Conservation (phyloP, 2,888 invertebrate genomes). For the Athrips mouffetella region DNA sequence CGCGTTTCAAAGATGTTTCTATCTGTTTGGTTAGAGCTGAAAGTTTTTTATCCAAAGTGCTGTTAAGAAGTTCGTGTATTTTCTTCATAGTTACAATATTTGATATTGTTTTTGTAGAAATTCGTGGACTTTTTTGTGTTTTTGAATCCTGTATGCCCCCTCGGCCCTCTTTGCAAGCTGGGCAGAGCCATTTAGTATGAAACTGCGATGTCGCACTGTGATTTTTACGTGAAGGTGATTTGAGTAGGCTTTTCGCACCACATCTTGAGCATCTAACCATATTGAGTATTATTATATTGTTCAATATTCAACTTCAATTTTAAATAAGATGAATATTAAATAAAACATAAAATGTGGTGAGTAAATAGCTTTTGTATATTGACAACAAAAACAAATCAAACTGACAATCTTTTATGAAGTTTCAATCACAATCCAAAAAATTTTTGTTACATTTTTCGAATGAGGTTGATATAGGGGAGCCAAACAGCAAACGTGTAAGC, state of each 20-base stretch:
- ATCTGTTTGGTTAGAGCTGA: background rate
- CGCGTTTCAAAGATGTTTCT: background rate
- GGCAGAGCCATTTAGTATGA: background rate
- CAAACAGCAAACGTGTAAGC: no score
- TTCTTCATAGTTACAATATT: background rate
- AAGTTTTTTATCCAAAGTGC: background rate
- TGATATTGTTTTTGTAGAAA: background rate
- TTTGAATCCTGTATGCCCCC: background rate
- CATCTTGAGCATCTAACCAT: background rate
- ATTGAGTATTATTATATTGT: no score
- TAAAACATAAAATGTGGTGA: no score
- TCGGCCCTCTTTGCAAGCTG: constrained; percentile 1
- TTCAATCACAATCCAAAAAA: no score
- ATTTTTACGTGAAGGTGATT: no score
- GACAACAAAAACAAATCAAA: no score
- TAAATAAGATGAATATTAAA: no score
- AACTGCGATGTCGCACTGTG: no score
- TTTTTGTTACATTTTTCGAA: no score
- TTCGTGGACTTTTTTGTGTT: background rate
- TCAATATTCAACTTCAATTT: no score
- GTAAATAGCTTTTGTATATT: no score
- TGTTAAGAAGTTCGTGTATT: background rate
- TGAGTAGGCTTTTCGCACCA: background rate
- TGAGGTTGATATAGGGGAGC: background rate
- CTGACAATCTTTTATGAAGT: no score